A percentile compares a stretch with the other conserved stretches of the same genome.
These are phyloP conservation scores for Tragelaphus scriptus DNA, from an alignment of 2,113 vertebrate genomes.

Conservation along the genomic window DNA sequence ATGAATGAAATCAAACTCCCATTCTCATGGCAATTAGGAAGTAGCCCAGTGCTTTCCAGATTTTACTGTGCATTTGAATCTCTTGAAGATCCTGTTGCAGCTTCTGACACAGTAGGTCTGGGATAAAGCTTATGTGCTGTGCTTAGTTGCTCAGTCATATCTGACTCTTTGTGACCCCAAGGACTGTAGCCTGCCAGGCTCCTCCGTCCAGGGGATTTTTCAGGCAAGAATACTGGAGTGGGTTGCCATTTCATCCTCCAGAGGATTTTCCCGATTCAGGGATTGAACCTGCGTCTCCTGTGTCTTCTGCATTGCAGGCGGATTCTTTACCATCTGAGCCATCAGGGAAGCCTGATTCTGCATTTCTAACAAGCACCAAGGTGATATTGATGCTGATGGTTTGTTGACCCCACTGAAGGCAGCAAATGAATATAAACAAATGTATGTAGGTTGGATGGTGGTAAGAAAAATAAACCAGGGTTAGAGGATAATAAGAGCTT, in stretches of 20 bases:
- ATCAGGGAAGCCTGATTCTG: not conserved
- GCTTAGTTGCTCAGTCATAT: not conserved
- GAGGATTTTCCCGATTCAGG: not conserved
- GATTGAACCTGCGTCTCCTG: not conserved
- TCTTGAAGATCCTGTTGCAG: not conserved
- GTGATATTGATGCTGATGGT: not conserved
- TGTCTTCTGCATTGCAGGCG: not conserved
- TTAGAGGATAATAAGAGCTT: not conserved
- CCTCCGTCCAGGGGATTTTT: not conserved
- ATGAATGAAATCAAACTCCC: not conserved
- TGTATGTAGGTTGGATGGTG: not conserved
- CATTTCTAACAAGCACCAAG: not conserved
- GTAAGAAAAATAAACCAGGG: not conserved
- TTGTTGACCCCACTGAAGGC: not conserved
- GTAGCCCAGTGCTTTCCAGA: not conserved
- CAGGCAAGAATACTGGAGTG: not conserved
- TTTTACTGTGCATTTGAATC: not conserved
- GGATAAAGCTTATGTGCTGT: not conserved
- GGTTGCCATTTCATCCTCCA: not conserved
- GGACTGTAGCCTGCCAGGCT: not conserved
- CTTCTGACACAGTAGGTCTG: not conserved
- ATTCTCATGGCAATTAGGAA: not conserved
- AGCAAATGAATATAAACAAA: not conserved
- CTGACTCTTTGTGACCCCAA: not conserved
- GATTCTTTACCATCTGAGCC: not conserved